Conservation (phyloP, 1,140 invertebrate genomes). For the Littorina saxatilis region DNA sequence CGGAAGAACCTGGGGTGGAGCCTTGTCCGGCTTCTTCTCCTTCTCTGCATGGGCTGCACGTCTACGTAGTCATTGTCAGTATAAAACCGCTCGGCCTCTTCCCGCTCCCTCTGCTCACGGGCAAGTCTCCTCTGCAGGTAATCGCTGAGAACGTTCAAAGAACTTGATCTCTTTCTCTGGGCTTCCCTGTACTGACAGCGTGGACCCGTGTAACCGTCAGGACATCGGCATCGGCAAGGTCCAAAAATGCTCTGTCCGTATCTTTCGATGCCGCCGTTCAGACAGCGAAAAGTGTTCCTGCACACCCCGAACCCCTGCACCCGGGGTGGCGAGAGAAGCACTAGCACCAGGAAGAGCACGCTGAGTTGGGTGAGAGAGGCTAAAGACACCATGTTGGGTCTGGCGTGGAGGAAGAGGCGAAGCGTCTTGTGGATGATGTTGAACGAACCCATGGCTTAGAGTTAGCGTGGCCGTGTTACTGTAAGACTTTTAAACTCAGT, state of each 20-base stretch:
- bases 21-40: background rate
- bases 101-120: background rate
- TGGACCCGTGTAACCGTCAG: constrained; percentile 22
- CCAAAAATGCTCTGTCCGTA: constrained; percentile 33
- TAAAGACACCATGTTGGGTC: too few relatives aligned
- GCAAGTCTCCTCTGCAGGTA: constrained; percentile 16
- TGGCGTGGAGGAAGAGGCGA: too few relatives aligned
- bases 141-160: constrained; percentile 26
- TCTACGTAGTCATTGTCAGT: background rate
- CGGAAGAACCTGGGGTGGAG: background rate
- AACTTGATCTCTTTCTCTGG: constrained; percentile 9
- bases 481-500: too few relatives aligned
- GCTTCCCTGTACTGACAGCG: constrained; percentile 32
- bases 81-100: background rate
- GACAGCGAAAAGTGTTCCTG: constrained; percentile 22
- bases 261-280: constrained; percentile 27
- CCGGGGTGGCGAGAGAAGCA: background rate
- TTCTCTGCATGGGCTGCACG: background rate
- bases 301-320: constrained; percentile 10
- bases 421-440: too few relatives aligned
- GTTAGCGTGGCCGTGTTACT: too few relatives aligned
- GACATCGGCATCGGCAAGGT: constrained; percentile 25
- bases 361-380: background rate
- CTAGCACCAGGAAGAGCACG: constrained; percentile 1
- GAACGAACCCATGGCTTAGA: too few relatives aligned